Percentiles rank a stretch among this genome's conserved stretches.
Conservation (phyloP, 2,888 invertebrate species). For the Ectobius pallidus region DNA sequence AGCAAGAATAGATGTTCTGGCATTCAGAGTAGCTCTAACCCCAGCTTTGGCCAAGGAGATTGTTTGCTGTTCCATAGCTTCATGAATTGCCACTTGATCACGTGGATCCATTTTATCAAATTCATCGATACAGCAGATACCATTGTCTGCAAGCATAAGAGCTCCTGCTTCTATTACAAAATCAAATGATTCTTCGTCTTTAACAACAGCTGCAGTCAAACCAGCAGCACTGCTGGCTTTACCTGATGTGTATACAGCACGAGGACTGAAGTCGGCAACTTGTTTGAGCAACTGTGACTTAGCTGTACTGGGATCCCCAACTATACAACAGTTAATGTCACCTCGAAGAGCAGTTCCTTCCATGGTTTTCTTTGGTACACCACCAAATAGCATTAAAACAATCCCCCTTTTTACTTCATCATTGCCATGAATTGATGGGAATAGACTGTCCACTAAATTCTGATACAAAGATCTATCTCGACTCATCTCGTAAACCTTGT, state of each 20-base stretch:
- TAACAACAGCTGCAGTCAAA: slow-evolving; percentile 97
- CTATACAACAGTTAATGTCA: slow-evolving; percentile 96
- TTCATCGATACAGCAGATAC: slow-evolving; percentile 98
- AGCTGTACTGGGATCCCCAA: slow-evolving; percentile 98
- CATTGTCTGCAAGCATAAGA: slow-evolving; percentile 98
- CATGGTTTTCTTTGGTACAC: slow-evolving; percentile 91
- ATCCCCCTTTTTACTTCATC: slow-evolving; percentile 92
- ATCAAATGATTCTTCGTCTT: slow-evolving; percentile 96
- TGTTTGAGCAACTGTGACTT: slow-evolving; percentile 97
- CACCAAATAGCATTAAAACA: slow-evolving; percentile 94
- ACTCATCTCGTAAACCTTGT: slow-evolving; percentile 96
- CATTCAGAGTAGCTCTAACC: slow-evolving; percentile 95
- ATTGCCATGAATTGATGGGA: slow-evolving; percentile 96
- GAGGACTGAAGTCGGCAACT: slow-evolving; percentile 89
- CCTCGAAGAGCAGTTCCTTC: slow-evolving; percentile 93
- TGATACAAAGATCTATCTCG: slow-evolving; percentile 88
- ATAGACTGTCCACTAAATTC: slow-evolving; percentile 89
- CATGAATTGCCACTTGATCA: slow-evolving; percentile 99
- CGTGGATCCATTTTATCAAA: slow-evolving; percentile 99
- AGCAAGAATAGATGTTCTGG: slow-evolving; percentile 95
- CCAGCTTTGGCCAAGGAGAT: slow-evolving; percentile 99
- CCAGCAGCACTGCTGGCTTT: slow-evolving; percentile 98
- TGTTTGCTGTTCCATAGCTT: slow-evolving; percentile 99
- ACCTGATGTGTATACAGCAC: slow-evolving; percentile 98
- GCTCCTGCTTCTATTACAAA: slow-evolving; percentile 99